Conservation (phyloP, 2,888 invertebrate genomes). For the Iselma pallidipennis region DNA sequence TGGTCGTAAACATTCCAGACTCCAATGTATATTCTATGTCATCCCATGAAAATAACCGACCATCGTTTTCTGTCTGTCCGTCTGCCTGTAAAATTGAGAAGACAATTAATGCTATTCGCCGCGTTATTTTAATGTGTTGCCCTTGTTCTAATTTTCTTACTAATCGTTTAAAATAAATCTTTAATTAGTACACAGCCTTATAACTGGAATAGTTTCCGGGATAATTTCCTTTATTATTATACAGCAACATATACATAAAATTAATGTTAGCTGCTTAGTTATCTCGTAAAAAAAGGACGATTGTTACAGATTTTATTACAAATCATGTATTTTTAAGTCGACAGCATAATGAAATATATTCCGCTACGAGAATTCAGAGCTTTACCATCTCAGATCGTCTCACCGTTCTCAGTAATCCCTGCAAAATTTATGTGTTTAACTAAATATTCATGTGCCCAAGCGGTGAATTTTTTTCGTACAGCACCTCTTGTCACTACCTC, state of each 20-base stretch:
- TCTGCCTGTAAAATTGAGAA: slow-evolving; percentile 16
- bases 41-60: slow-evolving; percentile 10
- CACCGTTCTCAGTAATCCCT: not conserved
- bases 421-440: slow-evolving; percentile 14
- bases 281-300: no score
- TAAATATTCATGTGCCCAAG: slow-evolving; percentile 7
- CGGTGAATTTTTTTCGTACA: not conserved
- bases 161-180: slow-evolving; percentile 36
- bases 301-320: not conserved
- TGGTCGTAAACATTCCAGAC: slow-evolving; percentile 41
- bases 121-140: slow-evolving; percentile 33
- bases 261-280: no score
- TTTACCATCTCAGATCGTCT: not conserved
- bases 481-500: not conserved
- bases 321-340: not conserved
- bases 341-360: not conserved
- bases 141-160: slow-evolving; percentile 34
- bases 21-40: slow-evolving; percentile 19
- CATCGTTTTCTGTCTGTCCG: slow-evolving; percentile 2
- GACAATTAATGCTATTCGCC: slow-evolving; percentile 24
- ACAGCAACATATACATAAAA: no score
- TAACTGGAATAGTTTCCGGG: slow-evolving; percentile 11
- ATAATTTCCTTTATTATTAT: not conserved
- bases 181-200: slow-evolving; percentile 38
- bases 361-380: not conserved